Evolutionary conservation across 2,113 vertebrate species (phyloP).

Genomic region (Ceratotherium simum): DNA sequence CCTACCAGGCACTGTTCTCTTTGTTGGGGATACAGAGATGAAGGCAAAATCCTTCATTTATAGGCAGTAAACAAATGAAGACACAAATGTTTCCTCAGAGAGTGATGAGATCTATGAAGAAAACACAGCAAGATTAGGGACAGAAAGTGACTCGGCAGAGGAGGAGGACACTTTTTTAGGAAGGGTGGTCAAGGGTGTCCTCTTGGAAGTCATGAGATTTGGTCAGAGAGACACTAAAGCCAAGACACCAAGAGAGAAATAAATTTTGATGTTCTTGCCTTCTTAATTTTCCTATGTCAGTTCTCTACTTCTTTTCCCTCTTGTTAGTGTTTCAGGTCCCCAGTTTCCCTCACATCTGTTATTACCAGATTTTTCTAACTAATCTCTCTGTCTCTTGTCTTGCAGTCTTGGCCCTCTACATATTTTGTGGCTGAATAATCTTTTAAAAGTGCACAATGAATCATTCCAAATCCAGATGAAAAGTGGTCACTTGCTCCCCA

Average conservation of each 20-base stretch:
- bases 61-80: neutral
- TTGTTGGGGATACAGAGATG: neutral
- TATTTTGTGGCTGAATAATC: neutral
- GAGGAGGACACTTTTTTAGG: neutral
- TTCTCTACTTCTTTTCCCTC: neutral
- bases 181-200: neutral
- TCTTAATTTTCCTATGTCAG: neutral
- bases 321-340: neutral
- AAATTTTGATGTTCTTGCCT: neutral
- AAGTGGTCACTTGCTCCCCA: neutral
- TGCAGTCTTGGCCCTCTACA: neutral
- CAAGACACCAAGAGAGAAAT: neutral
- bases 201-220: neutral
- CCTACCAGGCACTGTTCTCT: neutral
- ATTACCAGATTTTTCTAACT: constrained; percentile 1
- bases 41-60: neutral
- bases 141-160: neutral
- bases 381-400: neutral
- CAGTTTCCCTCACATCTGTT: neutral
- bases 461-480: neutral
- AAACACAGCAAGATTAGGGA: neutral
- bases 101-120: neutral
- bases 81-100: neutral
- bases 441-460: neutral
- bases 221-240: neutral